Conservation (phyloP, 2,113 vertebrate genomes). For the Gymnarchus niloticus region DNA sequence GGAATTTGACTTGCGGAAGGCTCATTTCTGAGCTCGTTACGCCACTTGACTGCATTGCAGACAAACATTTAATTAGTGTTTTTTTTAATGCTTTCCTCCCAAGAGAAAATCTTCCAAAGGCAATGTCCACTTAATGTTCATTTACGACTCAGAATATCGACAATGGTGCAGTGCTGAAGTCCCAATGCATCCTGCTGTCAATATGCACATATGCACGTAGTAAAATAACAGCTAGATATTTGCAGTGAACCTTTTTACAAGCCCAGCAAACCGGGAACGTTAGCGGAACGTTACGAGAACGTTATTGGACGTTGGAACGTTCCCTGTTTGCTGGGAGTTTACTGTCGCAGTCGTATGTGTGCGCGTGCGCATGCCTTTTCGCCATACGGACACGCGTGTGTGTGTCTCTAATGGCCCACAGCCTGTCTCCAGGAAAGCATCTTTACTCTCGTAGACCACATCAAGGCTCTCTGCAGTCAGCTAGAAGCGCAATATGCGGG, state of each 20-base stretch:
- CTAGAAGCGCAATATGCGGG: slow-evolving; percentile 16
- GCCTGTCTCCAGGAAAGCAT: slow-evolving; percentile 7
- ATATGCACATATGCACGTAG: background rate
- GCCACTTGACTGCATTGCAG: background rate
- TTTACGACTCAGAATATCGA: background rate
- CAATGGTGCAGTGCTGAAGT: background rate
- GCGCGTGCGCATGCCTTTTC: background rate
- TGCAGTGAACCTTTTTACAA: no score
- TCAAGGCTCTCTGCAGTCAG: slow-evolving; percentile 28
- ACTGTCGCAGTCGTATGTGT: no score
- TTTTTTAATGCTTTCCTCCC: no score
- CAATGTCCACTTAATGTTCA: background rate
- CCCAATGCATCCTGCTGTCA: background rate
- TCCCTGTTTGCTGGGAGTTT: no score
- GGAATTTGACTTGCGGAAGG: background rate
- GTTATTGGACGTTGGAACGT: no score
- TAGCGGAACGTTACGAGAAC: no score
- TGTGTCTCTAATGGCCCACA: no score
- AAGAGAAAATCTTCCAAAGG: no score
- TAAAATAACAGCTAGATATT: no score
- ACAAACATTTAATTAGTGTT: no score
- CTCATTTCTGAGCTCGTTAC: background rate
- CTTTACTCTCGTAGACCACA: slow-evolving; percentile 29
- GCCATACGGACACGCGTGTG: no score
- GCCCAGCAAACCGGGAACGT: no score